Evolutionary conservation across 2,888 invertebrate species (phyloP).

Genomic region (Chymomyza caudatula): DNA sequence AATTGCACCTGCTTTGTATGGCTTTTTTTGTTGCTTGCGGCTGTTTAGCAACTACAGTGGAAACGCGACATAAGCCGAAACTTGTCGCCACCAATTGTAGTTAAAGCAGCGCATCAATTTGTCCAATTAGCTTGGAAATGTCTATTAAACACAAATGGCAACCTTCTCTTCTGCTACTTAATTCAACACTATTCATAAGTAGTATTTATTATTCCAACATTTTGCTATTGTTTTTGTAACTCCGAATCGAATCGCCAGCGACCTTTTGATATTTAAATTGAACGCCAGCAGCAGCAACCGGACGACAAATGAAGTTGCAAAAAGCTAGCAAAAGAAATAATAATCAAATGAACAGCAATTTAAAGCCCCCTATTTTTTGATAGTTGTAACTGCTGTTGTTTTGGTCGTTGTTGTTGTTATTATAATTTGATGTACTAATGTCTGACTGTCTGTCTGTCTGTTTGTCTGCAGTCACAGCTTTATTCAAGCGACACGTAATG

Average conservation of each 20-base stretch:
- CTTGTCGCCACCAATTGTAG: neutral
- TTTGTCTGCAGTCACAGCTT: neutral
- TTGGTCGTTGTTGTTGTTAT: slow-evolving; percentile 41
- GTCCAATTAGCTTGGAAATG: neutral
- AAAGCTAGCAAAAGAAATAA: slow-evolving; percentile 22
- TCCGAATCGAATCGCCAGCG: slow-evolving; percentile 43
- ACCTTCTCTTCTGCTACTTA: neutral
- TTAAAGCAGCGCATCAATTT: neutral
- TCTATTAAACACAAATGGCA: neutral
- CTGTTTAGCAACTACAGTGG: no score
- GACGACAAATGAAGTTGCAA: slow-evolving; percentile 30
- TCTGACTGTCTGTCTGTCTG: neutral
- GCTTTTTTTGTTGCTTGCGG: no score
- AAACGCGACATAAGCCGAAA: neutral
- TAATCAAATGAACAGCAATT: slow-evolving; percentile 23
- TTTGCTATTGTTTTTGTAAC: slow-evolving; percentile 38
- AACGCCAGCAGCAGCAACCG: slow-evolving; percentile 27
- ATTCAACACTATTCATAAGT: neutral
- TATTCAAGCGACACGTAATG: neutral
- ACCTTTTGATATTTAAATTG: slow-evolving; percentile 65
- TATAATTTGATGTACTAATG: slow-evolving; percentile 41
- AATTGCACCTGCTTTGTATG: no score
- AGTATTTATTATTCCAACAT: slow-evolving; percentile 25
- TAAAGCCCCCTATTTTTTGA: slow-evolving; percentile 24
- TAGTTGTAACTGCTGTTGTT: slow-evolving; percentile 16